Base-by-base conservation (phyloP, 92 coral and sea anemone species). In the Bergia sp. region DNA sequence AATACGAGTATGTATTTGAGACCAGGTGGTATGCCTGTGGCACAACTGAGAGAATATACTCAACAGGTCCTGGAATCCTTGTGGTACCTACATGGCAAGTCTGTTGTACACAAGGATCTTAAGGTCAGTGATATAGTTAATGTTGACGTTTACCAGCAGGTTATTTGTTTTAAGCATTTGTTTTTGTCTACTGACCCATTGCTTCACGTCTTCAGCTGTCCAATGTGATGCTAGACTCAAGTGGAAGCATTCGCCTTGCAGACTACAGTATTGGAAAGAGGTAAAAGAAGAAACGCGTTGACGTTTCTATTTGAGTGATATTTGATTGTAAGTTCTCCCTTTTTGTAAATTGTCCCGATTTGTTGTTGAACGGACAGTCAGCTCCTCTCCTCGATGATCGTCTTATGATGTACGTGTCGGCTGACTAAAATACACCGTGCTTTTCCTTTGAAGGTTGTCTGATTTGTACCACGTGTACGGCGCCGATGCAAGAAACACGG, bases 81-180 rank as follows among this genome's bases (percentile, higher is more conserved):
- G 85, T 90, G 95, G 85, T 97, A 97, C 86, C 92, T 97, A 7
- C 99, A 97, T 71, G 97, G 98, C 49, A 96, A 96, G 57, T 93
- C 97, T 73, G 96, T 97, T n/a, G 98, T 97, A 1, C 99, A 95
- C 71, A 97, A 95, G 79, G 95, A 95, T 67, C 88, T 97, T 71
- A 97, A 94, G 96, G 99, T 95, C 36, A 38, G 57, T 15, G 40
- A 55, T 5, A 3, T 4, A 16, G n/a, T n/a, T n/a, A n/a, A n/a
- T n/a, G n/a, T n/a, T n/a, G n/a, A n/a, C n/a, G n/a, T n/a, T n/a
- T n/a, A n/a, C n/a, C n/a, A n/a, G n/a, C n/a, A n/a, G n/a, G n/a
- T n/a, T n/a, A n/a, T n/a, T n/a, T n/a, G n/a, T n/a, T n/a, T n/a
- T n/a, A n/a, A n/a, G n/a, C n/a, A n/a, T n/a, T n/a, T n/a, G 74